A percentile compares a stretch with the other conserved stretches of the same genome.
Conservation (phyloP, 2,113 vertebrate genomes). For the Solea senegalensis region DNA sequence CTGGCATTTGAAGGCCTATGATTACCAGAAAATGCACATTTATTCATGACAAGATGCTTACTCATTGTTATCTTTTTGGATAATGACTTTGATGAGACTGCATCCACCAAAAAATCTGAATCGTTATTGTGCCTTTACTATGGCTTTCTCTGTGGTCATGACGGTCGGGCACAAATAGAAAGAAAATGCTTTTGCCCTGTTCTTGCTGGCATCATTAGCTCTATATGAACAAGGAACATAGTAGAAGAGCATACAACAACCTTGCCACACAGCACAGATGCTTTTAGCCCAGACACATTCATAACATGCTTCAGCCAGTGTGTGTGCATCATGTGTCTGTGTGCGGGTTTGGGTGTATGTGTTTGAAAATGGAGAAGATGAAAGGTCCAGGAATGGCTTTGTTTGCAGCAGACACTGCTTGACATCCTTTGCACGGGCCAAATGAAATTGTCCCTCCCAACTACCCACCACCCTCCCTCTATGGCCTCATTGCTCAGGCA, state of each 20-base stretch:
- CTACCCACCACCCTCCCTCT: conserved; percentile 1
- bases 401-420: conserved; percentile 49
- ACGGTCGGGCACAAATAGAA: background rate
- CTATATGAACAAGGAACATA: too few species aligned
- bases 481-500: conserved; percentile 31
- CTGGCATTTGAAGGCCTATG: conserved; percentile 42
- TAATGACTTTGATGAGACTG: background rate
- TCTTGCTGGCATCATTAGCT: conserved; percentile 19
- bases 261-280: background rate
- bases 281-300: background rate
- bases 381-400: conserved; percentile 51
- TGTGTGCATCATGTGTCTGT: background rate
- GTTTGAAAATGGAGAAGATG: conserved; percentile 34
- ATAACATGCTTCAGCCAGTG: background rate
- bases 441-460: conserved; percentile 24
- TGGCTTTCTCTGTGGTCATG: background rate
- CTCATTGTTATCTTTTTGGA: conserved; percentile 1
- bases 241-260: background rate
- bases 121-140: background rate
- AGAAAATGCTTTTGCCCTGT: conserved; percentile 9
- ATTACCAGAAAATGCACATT: conserved; percentile 44
- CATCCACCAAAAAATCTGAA: background rate
- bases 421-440: conserved; percentile 34
- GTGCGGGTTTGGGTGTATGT: background rate
- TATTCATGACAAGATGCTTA: conserved; percentile 24